A percentile compares a stretch with the other conserved stretches of the same genome.
Conservation (phyloP, 2,113 vertebrate species). For the Saccopteryx leptura region DNA sequence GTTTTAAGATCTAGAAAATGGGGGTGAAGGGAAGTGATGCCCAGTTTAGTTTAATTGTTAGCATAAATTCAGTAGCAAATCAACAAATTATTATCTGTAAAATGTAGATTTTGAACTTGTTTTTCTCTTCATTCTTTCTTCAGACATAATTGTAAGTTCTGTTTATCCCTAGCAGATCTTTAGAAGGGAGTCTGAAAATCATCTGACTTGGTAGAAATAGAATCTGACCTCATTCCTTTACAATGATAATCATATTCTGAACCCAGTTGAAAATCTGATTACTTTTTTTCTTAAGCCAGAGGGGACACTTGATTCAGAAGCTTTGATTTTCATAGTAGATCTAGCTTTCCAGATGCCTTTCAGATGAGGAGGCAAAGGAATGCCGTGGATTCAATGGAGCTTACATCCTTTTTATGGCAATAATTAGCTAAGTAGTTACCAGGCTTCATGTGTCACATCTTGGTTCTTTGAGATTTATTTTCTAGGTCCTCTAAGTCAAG, state of each 20-base stretch:
- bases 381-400: neutral
- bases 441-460: neutral
- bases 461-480: slow-evolving; percentile 7
- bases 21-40: neutral
- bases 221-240: neutral
- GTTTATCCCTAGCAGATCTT: neutral
- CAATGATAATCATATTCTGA: neutral
- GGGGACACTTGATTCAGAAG: neutral
- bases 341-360: slow-evolving; percentile 11
- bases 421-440: neutral
- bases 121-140: neutral
- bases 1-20: neutral
- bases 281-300: slow-evolving; percentile 8
- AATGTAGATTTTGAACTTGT: neutral
- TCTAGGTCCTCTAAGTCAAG: slow-evolving; percentile 8
- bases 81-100: neutral
- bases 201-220: slow-evolving; percentile 11
- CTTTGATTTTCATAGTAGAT: slow-evolving; percentile 33
- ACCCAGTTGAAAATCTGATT: slow-evolving; percentile 23
- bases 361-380: neutral
- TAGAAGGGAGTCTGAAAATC: neutral
- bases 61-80: neutral
- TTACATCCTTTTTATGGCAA: neutral
- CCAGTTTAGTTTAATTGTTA: slow-evolving; percentile 15
- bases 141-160: neutral